Percentiles rank a stretch among this genome's conserved stretches.
Evolutionary conservation across 2,113 vertebrate species (phyloP).

Genomic region (Otocyon megalotis): DNA sequence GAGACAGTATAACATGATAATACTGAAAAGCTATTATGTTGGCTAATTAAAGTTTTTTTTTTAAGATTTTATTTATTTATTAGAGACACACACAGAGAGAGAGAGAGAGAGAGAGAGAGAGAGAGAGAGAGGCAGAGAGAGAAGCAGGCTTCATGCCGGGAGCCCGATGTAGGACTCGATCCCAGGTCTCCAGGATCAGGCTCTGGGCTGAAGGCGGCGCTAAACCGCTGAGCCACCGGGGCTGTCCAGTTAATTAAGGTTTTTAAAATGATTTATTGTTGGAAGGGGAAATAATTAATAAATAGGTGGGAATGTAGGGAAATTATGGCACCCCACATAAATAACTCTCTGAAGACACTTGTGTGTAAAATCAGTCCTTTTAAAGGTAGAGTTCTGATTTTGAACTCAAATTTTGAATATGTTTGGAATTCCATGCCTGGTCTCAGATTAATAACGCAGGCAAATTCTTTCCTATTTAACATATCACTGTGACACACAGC

Average conservation of each 20-base stretch:
- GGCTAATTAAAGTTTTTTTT: not conserved
- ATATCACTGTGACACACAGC: not conserved
- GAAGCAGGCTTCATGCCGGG: too few species aligned
- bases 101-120: too few species aligned
- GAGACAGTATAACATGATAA: not conserved
- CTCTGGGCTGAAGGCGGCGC: too few species aligned
- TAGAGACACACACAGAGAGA: too few species aligned
- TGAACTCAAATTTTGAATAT: not conserved
- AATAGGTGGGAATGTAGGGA: not conserved
- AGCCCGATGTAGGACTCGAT: too few species aligned
- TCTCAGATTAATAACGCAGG: not conserved
- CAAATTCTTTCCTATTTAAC: not conserved
- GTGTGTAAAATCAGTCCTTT: not conserved
- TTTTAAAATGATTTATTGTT: slow-evolving; percentile 29
- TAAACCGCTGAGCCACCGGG: too few species aligned
- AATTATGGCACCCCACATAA: not conserved
- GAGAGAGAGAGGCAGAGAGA: too few species aligned
- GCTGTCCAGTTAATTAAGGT: not conserved
- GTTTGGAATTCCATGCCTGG: not conserved
- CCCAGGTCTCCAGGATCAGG: too few species aligned
- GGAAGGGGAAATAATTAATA: not conserved
- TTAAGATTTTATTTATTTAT: too few species aligned
- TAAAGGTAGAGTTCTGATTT: slow-evolving; percentile 28
- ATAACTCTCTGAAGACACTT: slow-evolving; percentile 2
- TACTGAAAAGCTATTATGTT: not conserved